Percentiles rank a stretch among this genome's conserved stretches.
These are phyloP conservation scores for Drosophila merina DNA, from an alignment of 2,888 invertebrate species.

Conservation along the genomic window DNA sequence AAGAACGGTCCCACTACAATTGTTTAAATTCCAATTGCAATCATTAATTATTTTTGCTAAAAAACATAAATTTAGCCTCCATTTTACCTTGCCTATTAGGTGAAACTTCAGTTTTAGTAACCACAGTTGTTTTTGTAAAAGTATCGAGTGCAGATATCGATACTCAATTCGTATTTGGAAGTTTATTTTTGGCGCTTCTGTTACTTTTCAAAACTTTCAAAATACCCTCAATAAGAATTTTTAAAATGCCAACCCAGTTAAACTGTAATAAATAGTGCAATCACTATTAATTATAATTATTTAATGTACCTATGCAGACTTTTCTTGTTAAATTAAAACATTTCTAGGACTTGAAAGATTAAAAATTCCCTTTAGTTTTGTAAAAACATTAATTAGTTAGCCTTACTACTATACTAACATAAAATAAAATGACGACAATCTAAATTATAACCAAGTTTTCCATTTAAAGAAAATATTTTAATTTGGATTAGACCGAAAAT, in stretches of 20 bases:
- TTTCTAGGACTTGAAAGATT: too few species aligned
- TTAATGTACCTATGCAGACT: too few species aligned
- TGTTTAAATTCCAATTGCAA: neutral
- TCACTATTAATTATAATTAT: too few species aligned
- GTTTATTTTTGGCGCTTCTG: neutral
- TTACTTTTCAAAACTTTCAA: neutral
- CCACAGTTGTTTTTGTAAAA: neutral
- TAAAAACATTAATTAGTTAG: too few species aligned
- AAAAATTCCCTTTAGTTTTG: too few species aligned
- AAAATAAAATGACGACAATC: neutral
- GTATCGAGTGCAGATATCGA: neutral
- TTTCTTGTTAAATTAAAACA: too few species aligned
- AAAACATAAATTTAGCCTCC: neutral
- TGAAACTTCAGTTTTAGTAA: neutral
- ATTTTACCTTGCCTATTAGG: neutral
- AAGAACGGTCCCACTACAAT: neutral
- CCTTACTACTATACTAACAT: neutral
- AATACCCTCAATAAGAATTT: neutral
- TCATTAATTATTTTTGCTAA: neutral
- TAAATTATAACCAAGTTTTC: neutral
- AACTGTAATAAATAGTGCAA: too few species aligned
- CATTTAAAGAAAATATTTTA: neutral
- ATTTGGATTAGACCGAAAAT: constrained; percentile 1
- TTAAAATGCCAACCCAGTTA: too few species aligned
- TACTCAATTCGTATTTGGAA: neutral